Conservation (phyloP, 1,140 invertebrate genomes). For the Marisa cornuarietis region DNA sequence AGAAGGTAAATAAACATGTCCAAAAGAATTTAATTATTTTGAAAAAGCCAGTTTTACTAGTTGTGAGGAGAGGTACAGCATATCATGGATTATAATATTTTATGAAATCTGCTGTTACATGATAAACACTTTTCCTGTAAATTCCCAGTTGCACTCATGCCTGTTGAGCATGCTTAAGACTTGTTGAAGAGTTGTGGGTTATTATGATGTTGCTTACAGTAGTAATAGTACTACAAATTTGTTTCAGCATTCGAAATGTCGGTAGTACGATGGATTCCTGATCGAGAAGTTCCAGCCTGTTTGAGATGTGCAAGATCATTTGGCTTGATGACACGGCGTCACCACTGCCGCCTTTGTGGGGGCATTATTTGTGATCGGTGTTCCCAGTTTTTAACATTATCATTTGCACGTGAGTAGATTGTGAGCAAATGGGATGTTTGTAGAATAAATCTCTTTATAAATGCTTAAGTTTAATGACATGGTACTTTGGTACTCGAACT, state of each 20-base stretch:
- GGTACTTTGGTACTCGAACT: neutral
- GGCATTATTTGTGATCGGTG: constrained; percentile 94
- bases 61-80: neutral
- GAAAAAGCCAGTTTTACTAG: neutral
- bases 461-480: too few species aligned
- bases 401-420: constrained; percentile 81
- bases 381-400: constrained; percentile 85
- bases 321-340: constrained; percentile 85
- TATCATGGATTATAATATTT: too few species aligned
- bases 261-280: constrained; percentile 93
- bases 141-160: too few species aligned
- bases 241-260: constrained; percentile 76
- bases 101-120: too few species aligned
- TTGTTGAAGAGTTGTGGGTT: too few species aligned
- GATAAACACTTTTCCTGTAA: too few species aligned
- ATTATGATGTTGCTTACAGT: too few species aligned
- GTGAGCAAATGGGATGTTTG: neutral
- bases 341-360: constrained; percentile 96
- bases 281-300: constrained; percentile 88
- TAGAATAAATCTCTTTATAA: neutral
- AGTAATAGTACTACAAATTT: neutral
- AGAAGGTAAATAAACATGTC: neutral
- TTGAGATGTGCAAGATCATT: constrained; percentile 91
- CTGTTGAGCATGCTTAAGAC: too few species aligned
- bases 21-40: neutral